A percentile compares a stretch with the other conserved stretches of the same genome.
Evolutionary conservation across 2,888 invertebrate species (phyloP).

Genomic region (Aporophyla nigra): DNA sequence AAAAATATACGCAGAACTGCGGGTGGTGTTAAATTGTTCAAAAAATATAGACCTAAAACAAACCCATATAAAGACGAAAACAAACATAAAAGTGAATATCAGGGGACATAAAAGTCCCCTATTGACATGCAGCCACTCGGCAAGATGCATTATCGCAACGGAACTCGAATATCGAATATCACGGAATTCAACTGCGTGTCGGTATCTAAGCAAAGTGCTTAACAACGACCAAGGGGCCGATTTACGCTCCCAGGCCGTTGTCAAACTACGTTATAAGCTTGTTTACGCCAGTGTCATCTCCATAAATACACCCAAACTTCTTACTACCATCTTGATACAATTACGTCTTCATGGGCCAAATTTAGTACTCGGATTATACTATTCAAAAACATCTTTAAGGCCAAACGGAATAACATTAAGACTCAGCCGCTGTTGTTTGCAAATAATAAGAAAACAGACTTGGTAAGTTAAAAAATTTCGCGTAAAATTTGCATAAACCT

Average conservation of each 20-base stretch:
- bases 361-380: conserved; percentile 71
- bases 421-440: conserved; percentile 82
- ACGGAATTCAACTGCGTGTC: conserved; percentile 31
- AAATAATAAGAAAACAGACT: conserved; percentile 87
- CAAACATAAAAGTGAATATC: conserved; percentile 27
- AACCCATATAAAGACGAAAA: conserved; percentile 25
- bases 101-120: conserved; percentile 18
- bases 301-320: conserved; percentile 65
- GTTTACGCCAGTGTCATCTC: conserved; percentile 63
- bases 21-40: conserved; percentile 2
- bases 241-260: conserved; percentile 52
- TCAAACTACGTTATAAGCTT: conserved; percentile 64
- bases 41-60: conserved; percentile 28
- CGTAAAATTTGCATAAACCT: conserved; percentile 89
- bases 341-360: conserved; percentile 73
- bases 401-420: conserved; percentile 78
- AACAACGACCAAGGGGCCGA: conserved; percentile 40
- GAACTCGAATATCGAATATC: conserved; percentile 54
- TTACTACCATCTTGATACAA: conserved; percentile 67
- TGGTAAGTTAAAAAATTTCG: conserved; percentile 85
- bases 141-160: conserved; percentile 53
- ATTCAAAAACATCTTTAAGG: conserved; percentile 74
- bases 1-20: background rate
- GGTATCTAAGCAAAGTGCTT: conserved; percentile 39
- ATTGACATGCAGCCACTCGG: conserved; percentile 37